Base-by-base conservation (phyloP, 2,113 vertebrate genomes). In the Bolborhynchus lineola region DNA sequence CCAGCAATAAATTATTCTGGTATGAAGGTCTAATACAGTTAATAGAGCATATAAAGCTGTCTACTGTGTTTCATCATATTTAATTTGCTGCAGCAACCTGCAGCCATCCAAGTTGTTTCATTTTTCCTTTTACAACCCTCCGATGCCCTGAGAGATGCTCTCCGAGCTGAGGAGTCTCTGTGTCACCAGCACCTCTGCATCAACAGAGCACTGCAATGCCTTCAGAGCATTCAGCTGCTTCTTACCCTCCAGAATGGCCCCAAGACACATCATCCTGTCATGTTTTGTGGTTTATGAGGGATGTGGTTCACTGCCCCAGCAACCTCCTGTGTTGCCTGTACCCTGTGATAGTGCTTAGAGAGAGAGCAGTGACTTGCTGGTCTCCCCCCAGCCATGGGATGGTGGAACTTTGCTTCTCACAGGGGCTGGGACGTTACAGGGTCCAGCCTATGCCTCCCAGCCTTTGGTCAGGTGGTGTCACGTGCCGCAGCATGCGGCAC, bases 401-500 rank as follows among this genome's bases (percentile, higher is more conserved):
- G 19, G 35, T 70, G 35, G 33, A 5, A 46, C 35, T 44, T 71
- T 0, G 2, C 39, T 92, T 91, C 53, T 77, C 2, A 0, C 29
- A 70, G 9, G 24, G 11, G 19, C n/a, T 65, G 26, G 35, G 11
- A 13, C 26, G 42, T 49, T 20, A 10, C 28, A 50, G 35, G 26
- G 29, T 77, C 33, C 31, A 63, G 21, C 23, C 37, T 2, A 1
- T 50, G 39, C 55, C 13, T 85, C 46, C 26, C 18, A 88, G 69
- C 23, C 3, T 89, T 60, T 42, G 28, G 39, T 80, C 55, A 62
- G 16, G 33, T 24, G 10, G 39, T 8, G 7, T 68, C 4, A n/a
- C 0, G 0, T 53, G 11, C 31, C 14, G 3, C 31, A 57, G 16
- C 17, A 12, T 33, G 33, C 23, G 33, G 42, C 75, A 81, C 5